Conservation (phyloP, 2,888 invertebrate species). For the Sylvicola cinctus region DNA sequence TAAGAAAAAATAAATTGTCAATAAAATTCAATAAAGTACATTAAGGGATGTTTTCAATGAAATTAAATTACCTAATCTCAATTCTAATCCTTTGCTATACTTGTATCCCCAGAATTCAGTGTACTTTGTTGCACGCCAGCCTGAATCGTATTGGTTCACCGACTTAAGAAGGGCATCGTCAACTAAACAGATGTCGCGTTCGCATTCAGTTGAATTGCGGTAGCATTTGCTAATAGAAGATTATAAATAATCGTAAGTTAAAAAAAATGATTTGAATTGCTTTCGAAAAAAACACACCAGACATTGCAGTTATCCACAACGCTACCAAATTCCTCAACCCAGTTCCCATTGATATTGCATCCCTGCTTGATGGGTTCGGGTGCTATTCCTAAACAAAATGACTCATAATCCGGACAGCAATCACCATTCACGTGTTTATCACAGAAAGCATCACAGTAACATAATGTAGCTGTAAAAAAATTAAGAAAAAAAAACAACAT, state of each 20-base stretch:
- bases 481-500: not conserved
- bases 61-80: conserved; percentile 47
- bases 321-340: no score
- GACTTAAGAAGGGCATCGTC: conserved; percentile 43
- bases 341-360: no score
- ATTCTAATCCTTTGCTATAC: conserved; percentile 55
- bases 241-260: no score
- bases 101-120: conserved; percentile 66
- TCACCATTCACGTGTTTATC: conserved; percentile 51
- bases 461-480: conserved; percentile 43
- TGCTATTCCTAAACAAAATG: conserved; percentile 39
- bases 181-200: conserved; percentile 51
- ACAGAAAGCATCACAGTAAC: conserved; percentile 92
- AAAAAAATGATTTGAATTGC: no score
- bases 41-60: not conserved
- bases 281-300: conserved; percentile 34
- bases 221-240: conserved; percentile 37
- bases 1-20: conserved; percentile 2
- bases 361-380: no score
- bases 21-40: not conserved
- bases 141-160: conserved; percentile 35
- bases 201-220: conserved; percentile 31
- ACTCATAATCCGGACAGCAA: conserved; percentile 82
- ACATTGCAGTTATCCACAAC: conserved; percentile 47
- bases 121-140: conserved; percentile 70